These are phyloP conservation scores for Acomys russatus DNA, from an alignment of 2,797 vertebrate species.

Conservation along the genomic window DNA sequence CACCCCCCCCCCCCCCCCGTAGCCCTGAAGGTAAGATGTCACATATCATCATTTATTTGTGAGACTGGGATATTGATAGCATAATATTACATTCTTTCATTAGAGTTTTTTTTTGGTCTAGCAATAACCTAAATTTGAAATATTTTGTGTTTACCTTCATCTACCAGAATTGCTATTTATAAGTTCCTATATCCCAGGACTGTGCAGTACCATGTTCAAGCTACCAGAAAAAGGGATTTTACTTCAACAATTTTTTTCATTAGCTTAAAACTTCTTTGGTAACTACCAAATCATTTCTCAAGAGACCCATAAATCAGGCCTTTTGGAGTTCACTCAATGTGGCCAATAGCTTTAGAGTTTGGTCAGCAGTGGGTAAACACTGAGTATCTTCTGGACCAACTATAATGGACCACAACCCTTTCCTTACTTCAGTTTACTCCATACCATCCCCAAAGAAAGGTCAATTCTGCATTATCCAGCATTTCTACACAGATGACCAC, in stretches of 20 bases:
- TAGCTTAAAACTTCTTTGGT: background rate
- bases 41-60: slow-evolving; percentile 71
- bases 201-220: background rate
- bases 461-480: background rate
- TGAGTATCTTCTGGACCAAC: background rate
- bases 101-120: slow-evolving; percentile 42
- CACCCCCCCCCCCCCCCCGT: no score
- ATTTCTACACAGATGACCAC: background rate
- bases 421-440: background rate
- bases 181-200: background rate
- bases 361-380: background rate
- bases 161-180: background rate
- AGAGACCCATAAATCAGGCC: background rate
- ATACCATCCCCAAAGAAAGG: background rate
- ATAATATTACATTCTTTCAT: slow-evolving; percentile 79
- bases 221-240: background rate
- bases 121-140: slow-evolving; percentile 61
- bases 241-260: slow-evolving; percentile 2
- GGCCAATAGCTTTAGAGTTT: background rate
- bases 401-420: fast-evolving
- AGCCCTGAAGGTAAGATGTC: slow-evolving; percentile 64
- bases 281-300: background rate
- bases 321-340: background rate
- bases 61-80: slow-evolving; percentile 63
- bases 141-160: slow-evolving; percentile 35